Evolutionary conservation across 2,113 vertebrate genomes (phyloP).

Genomic region (Nothoprocta pentlandii): DNA sequence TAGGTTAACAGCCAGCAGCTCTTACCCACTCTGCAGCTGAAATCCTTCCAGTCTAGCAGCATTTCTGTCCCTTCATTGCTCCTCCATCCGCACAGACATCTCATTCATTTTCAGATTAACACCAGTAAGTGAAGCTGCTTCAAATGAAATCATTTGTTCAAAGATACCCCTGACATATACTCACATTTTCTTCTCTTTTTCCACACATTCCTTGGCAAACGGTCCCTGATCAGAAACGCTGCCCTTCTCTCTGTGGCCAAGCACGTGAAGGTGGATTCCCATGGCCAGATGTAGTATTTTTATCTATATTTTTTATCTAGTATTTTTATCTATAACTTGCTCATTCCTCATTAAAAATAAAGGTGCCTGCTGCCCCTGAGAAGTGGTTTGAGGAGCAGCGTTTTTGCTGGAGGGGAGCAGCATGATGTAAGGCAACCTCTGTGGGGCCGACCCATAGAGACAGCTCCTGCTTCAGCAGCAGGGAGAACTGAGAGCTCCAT

Average conservation of each 20-base stretch:
- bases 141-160: background rate
- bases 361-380: background rate
- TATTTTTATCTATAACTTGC: background rate
- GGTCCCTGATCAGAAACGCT: background rate
- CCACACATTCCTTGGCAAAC: background rate
- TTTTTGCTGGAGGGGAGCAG: background rate
- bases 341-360: background rate
- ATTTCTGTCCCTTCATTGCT: background rate
- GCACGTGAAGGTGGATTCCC: background rate
- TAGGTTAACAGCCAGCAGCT: background rate
- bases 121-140: background rate
- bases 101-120: background rate
- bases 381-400: background rate
- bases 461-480: background rate
- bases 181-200: background rate
- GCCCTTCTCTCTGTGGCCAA: background rate
- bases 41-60: background rate
- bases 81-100: background rate
- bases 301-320: too few relatives aligned
- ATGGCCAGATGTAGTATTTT: background rate
- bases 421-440: background rate
- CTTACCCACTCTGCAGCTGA: background rate
- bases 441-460: background rate
- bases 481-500: accelerated
- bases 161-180: background rate